These are phyloP conservation scores for Nerophis ophidion DNA, from an alignment of 2,113 vertebrate species.

Conservation along the genomic window DNA sequence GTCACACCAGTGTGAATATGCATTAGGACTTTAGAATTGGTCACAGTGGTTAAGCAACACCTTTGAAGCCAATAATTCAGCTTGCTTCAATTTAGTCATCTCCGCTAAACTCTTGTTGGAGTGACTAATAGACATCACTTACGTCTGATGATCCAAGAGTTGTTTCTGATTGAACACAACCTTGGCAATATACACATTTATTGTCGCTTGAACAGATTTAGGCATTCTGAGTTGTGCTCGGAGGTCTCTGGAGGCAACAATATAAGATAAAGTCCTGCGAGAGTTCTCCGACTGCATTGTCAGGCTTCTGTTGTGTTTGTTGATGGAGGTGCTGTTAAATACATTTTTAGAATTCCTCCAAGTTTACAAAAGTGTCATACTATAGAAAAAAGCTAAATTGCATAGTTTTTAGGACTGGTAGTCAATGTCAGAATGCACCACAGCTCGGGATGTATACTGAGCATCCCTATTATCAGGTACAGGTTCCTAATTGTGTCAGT, in stretches of 20 bases:
- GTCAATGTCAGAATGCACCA: background rate
- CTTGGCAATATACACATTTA: background rate
- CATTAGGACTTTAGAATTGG: background rate
- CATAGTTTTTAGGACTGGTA: background rate
- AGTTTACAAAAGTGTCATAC: background rate
- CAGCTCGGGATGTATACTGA: background rate
- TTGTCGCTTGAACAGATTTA: conserved; percentile 17
- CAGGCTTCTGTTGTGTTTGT: background rate
- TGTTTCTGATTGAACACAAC: background rate
- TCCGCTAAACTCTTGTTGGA: background rate
- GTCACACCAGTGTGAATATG: background rate
- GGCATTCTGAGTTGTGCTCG: conserved; percentile 17
- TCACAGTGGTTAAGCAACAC: background rate
- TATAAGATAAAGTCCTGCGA: conserved; percentile 3
- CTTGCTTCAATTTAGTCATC: background rate
- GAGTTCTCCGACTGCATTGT: conserved; percentile 4
- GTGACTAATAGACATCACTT: background rate
- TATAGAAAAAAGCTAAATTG: background rate
- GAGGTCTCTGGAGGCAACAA: conserved; percentile 9
- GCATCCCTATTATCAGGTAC: too few species aligned
- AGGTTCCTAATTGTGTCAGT: too few species aligned
- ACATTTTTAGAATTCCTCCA: background rate
- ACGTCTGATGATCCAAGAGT: background rate
- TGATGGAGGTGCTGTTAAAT: background rate
- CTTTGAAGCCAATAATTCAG: background rate